Evolutionary conservation across 2,888 invertebrate species (phyloP), one percentile per base, ranked within the genome.

Genomic region (Conus canariensis): DNA sequence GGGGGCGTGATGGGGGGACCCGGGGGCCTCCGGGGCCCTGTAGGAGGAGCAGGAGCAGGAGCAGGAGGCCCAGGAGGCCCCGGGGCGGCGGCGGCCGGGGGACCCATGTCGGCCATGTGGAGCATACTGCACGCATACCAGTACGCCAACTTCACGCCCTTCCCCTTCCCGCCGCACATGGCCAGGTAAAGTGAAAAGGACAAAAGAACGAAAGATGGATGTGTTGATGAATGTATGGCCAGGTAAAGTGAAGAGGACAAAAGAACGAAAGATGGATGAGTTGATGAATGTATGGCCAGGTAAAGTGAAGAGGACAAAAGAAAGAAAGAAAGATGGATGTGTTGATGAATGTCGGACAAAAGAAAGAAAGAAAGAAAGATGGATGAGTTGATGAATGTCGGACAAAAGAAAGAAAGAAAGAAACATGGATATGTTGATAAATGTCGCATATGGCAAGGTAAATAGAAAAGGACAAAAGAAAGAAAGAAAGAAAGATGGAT

Each of bases 71-170:
- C 60, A 2, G 85, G 90, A 25, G 89, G 80, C 0, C 30, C 59
- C 22, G 85, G 85, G 45, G 74, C 64, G 9, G 77, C 22, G 12
- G 67, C 25, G 1, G 85, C 67, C 8, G 74, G 45, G 25, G 89
- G 85, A 70, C 83, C 88, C 85, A 91, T 91, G 91, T 91, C 91
- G 25, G 91, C 91, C 87, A 92, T 92, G 92, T 92, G 92, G 92
- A 92, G 92, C 90, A 92, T 92, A 82, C 91, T 92, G 64, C 92
- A 92, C 88, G 92, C 92, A 14, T 92, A 92, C 90, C 92, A 92
- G 92, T 92, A 92, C 87, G 92, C 90, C 88, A 92, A 92, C 91
- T 91, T 85, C 60, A 89, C 91, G 86, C 91, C 91, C 25, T 88
- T 91, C 85, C 92, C 91, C 45, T 92, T 91, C 91, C 91, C 91